Evolutionary conservation across 2,797 vertebrate species (phyloP).

Genomic region (Malurus splendens): DNA sequence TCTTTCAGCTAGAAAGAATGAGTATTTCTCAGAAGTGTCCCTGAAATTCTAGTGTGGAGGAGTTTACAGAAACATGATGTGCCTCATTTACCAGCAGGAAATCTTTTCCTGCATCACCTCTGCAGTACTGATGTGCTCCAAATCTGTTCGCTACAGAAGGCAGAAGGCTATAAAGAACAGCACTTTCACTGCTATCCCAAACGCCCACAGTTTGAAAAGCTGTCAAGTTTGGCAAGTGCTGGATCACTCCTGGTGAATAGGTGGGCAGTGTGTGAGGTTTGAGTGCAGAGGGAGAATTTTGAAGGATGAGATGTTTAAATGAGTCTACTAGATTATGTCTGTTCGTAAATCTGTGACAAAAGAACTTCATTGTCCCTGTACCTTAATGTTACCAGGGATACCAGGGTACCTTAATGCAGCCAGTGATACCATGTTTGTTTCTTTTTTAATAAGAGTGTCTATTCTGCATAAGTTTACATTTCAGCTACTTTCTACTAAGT

Average conservation of each 20-base stretch:
- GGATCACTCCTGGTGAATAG: neutral
- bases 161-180: neutral
- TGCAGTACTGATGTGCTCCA: neutral
- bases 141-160: neutral
- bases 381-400: rapidly evolving
- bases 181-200: neutral
- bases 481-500: neutral
- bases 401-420: too few relatives aligned
- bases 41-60: rapidly evolving
- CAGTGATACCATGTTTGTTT: rapidly evolving
- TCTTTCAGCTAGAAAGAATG: neutral
- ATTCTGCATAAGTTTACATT: neutral
- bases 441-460: neutral
- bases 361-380: neutral
- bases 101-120: neutral
- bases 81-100: neutral
- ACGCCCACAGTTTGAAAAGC: neutral
- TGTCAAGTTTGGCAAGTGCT: neutral
- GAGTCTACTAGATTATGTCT: neutral
- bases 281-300: neutral
- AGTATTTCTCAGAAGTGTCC: neutral
- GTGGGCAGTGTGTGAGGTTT: neutral
- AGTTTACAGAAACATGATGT: neutral
- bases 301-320: neutral
- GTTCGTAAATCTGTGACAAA: neutral